Percentiles rank a stretch among this genome's conserved stretches.
Evolutionary conservation across 2,113 vertebrate species (phyloP).

Genomic region (Xiphophorus hellerii): DNA sequence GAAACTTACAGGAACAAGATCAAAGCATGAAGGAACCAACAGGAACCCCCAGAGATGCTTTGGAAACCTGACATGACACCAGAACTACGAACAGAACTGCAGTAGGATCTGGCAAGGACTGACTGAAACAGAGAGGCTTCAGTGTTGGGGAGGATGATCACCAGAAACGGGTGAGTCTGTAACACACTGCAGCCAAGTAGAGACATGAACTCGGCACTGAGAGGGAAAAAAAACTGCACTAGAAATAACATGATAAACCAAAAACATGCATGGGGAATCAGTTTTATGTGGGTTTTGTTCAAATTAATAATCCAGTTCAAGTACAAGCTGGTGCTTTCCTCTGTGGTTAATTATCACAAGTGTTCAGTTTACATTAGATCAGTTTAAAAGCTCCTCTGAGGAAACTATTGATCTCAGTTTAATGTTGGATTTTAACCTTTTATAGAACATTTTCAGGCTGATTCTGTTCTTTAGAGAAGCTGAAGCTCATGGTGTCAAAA

Average conservation of each 20-base stretch:
- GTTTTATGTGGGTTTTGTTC: conserved; percentile 44
- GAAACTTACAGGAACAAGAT: no score
- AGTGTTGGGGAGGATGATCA: neutral
- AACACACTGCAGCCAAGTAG: no score
- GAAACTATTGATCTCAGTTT: conserved; percentile 3
- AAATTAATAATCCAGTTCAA: conserved; percentile 19
- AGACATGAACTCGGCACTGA: no score
- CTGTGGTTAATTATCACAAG: conserved; percentile 35
- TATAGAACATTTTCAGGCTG: conserved; percentile 29
- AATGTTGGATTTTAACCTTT: conserved; percentile 28
- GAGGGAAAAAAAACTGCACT: no score
- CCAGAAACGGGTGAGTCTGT: neutral
- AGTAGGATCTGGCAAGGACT: neutral
- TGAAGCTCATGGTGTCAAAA: neutral
- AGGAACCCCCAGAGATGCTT: no score
- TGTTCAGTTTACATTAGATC: conserved; percentile 50
- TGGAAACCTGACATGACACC: no score
- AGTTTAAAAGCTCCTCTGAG: conserved; percentile 50
- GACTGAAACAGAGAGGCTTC: neutral
- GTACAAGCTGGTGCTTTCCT: conserved; percentile 8
- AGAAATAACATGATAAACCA: no score
- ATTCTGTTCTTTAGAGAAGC: conserved; percentile 8
- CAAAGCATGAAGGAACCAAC: no score
- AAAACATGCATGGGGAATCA: conserved; percentile 14
- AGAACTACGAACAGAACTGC: neutral